Conservation (phyloP, 1,140 invertebrate genomes). For the Wasmannia auropunctata region DNA sequence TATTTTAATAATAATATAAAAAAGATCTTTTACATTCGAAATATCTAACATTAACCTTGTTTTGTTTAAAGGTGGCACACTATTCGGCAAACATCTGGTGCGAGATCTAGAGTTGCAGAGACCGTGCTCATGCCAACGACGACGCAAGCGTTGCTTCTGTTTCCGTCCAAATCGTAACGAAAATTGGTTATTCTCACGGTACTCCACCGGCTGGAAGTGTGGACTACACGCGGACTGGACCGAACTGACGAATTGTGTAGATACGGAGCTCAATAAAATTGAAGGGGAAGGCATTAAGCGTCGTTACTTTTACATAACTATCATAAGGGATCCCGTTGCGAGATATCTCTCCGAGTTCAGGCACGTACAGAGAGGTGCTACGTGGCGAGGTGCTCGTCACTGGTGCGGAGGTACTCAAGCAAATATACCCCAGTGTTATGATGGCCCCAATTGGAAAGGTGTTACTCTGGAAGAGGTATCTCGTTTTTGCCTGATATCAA, state of each 20-base stretch:
- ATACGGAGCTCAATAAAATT: constrained; percentile 93
- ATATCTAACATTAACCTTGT: background rate
- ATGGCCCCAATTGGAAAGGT: constrained; percentile 88
- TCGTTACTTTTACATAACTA: constrained; percentile 98
- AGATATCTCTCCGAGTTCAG: constrained; percentile 97
- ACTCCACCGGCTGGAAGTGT: constrained; percentile 99
- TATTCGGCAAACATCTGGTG: constrained; percentile 97
- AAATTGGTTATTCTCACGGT: constrained; percentile 99
- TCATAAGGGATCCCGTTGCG: constrained; percentile 96
- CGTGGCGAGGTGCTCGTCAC: constrained; percentile 96
- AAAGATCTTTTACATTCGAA: background rate
- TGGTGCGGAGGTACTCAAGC: constrained; percentile 93
- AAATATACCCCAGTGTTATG: constrained; percentile 93
- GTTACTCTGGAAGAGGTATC: constrained; percentile 86
- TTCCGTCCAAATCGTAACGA: constrained; percentile 95
- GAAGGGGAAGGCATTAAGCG: constrained; percentile 92
- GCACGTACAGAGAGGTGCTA: constrained; percentile 98
- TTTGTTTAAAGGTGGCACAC: constrained; percentile 90
- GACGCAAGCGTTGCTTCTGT: constrained; percentile 96
- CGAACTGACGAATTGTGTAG: constrained; percentile 96
- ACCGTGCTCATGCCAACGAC: constrained; percentile 94
- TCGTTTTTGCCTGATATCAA: background rate
- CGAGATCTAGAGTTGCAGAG: constrained; percentile 96
- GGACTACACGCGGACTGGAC: constrained; percentile 99
- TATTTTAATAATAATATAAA: too few species aligned